phyloP scores from a whole-genome alignment of 1,140 invertebrate species.

The Phymorhynchus buccinoides region DNA sequence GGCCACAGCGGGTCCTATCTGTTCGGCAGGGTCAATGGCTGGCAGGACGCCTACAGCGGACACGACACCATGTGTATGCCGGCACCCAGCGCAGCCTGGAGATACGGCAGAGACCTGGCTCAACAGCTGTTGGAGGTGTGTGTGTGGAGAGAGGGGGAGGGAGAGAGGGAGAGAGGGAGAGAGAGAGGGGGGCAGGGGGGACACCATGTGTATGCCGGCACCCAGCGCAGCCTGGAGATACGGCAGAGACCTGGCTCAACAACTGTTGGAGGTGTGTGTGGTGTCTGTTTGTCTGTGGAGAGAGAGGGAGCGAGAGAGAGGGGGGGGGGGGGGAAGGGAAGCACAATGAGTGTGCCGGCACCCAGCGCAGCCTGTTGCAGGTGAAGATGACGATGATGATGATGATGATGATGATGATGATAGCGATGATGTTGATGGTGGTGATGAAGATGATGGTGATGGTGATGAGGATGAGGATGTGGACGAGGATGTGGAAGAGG shows the following conservation, averaged over 20 bases:
- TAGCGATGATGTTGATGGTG: not conserved
- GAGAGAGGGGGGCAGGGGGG: no score
- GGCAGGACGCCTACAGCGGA: not conserved
- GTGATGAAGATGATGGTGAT: not conserved
- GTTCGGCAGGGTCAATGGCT: not conserved
- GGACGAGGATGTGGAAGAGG: not conserved
- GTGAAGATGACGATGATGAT: no score
- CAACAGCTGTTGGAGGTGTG: not conserved
- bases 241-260: not conserved
- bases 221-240: not conserved
- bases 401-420: not conserved
- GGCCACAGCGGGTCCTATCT: not conserved
- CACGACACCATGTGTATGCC: not conserved
- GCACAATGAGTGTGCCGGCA: not conserved
- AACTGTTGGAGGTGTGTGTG: not conserved
- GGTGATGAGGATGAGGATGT: not conserved
- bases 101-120: conserved; percentile 6
- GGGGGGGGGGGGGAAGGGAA: no score
- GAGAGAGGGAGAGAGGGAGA: no score
- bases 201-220: not conserved
- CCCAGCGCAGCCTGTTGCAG: not conserved
- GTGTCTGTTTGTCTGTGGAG: not conserved
- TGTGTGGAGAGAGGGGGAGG: not conserved
- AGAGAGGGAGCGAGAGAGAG: not conserved
- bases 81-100: not conserved